Evolutionary conservation across 1,140 invertebrate species (phyloP).

Genomic region (Drosophila albomicans): DNA sequence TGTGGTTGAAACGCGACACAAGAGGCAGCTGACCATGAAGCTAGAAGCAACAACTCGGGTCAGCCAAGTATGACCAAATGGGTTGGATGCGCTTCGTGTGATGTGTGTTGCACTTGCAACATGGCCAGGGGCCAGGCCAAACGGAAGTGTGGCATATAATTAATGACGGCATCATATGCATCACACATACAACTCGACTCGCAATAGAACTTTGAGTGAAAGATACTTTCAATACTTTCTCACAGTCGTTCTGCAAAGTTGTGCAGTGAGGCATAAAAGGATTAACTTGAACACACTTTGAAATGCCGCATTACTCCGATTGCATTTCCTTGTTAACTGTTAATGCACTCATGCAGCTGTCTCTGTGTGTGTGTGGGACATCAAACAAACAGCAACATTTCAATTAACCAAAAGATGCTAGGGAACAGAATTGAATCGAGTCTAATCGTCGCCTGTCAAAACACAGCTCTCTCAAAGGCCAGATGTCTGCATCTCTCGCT

Average conservation of each 20-base stretch:
- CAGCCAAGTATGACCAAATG: constrained; percentile 61
- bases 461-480: constrained; percentile 58
- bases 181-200: neutral
- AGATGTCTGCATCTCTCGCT: neutral
- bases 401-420: constrained; percentile 64
- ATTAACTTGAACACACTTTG: constrained; percentile 61
- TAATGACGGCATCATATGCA: constrained; percentile 48
- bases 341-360: constrained; percentile 47
- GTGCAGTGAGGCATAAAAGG: constrained; percentile 65
- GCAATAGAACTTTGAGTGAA: constrained; percentile 1
- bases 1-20: constrained; percentile 15
- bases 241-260: constrained; percentile 30
- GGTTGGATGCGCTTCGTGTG: constrained; percentile 36
- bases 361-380: constrained; percentile 59
- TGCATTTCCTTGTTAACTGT: constrained; percentile 59
- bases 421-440: constrained; percentile 18
- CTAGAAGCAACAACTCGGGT: constrained; percentile 1
- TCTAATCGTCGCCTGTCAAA: constrained; percentile 79
- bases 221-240: constrained; percentile 51
- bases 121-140: neutral
- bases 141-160: constrained; percentile 56
- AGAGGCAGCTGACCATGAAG: constrained; percentile 64
- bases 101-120: constrained; percentile 13
- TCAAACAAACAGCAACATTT: constrained; percentile 66
- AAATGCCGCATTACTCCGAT: constrained; percentile 31